These are phyloP conservation scores for Ariopsis seemanni DNA, from an alignment of 2,113 vertebrate genomes.

Conservation along the genomic window DNA sequence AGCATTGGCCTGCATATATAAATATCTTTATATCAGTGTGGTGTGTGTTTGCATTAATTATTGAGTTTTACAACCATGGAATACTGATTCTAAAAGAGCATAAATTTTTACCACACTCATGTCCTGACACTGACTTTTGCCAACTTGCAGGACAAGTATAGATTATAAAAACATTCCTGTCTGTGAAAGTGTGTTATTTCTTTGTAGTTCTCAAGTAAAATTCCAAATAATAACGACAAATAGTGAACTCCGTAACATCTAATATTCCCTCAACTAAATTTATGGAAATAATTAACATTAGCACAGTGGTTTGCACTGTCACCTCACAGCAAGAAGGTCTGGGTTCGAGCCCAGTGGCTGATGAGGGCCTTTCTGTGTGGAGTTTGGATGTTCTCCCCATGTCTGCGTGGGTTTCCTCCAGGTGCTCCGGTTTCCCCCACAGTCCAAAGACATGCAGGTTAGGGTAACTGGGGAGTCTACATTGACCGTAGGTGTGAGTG, in stretches of 20 bases:
- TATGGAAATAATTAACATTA: neutral
- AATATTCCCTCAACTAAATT: neutral
- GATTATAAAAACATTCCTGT: neutral
- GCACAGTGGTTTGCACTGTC: too few species aligned
- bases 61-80: neutral
- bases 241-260: neutral
- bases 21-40: neutral
- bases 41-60: constrained; percentile 4
- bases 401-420: too few species aligned
- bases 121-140: neutral
- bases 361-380: too few species aligned
- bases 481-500: too few species aligned
- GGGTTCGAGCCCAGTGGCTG: too few species aligned
- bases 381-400: too few species aligned
- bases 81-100: constrained; percentile 15
- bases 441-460: too few species aligned
- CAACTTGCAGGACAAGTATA: neutral
- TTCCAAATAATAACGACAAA: neutral
- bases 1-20: neutral
- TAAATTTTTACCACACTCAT: neutral
- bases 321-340: too few species aligned
- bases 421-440: too few species aligned
- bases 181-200: neutral
- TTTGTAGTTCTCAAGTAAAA: neutral
- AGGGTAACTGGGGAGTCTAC: too few species aligned